phyloP scores from a whole-genome alignment of 2,888 invertebrate genomes.

The Cerastis rubricosa region DNA sequence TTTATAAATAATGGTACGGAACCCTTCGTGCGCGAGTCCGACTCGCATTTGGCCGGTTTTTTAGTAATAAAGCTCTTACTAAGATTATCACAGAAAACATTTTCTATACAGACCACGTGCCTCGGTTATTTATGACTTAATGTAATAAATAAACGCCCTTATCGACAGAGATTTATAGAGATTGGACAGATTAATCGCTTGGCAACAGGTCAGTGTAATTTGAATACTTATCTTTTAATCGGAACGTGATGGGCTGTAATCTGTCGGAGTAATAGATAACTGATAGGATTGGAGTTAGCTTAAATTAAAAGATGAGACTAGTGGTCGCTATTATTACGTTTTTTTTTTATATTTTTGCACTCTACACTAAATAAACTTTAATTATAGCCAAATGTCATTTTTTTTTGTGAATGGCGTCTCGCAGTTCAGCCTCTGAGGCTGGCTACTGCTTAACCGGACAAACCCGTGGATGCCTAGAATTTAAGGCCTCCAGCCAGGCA shows the following conservation, averaged over 20 bases:
- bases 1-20: too few species aligned
- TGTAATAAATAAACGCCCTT: conserved; percentile 30
- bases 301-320: neutral
- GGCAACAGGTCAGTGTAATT: conserved; percentile 38
- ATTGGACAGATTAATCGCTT: conserved; percentile 42
- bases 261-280: neutral
- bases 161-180: conserved; percentile 48
- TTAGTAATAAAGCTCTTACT: neutral
- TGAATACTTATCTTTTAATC: conserved; percentile 24
- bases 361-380: too few species aligned
- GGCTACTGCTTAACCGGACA: too few species aligned
- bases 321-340: too few species aligned
- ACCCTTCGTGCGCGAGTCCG: too few species aligned
- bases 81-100: conserved; percentile 13
- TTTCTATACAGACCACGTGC: conserved; percentile 16
- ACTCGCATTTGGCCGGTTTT: too few species aligned
- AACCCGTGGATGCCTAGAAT: too few species aligned
- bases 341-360: neutral
- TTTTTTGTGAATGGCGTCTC: too few species aligned
- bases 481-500: too few species aligned
- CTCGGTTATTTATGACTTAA: conserved; percentile 29
- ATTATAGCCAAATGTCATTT: too few species aligned
- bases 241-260: conserved; percentile 5
- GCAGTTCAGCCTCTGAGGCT: too few species aligned
- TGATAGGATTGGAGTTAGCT: neutral